phyloP scores from a whole-genome alignment of 2,797 vertebrate species.

The Thripadectes ignobilis region DNA sequence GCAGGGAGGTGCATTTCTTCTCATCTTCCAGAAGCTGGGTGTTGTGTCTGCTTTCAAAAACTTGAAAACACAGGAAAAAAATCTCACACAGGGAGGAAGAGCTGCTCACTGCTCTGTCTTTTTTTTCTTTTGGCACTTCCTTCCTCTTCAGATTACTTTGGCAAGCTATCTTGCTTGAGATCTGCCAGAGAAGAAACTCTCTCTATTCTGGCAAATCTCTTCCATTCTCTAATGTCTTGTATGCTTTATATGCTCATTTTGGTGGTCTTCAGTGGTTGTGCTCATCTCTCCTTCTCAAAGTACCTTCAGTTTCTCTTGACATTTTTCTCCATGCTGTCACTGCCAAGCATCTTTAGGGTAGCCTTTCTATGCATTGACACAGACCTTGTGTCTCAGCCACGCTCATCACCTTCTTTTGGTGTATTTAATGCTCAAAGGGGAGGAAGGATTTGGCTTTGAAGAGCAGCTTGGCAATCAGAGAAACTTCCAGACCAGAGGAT shows the following conservation, averaged over 20 bases:
- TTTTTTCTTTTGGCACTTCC: not conserved
- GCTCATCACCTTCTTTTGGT: not conserved
- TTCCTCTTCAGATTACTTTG: constrained; percentile 3
- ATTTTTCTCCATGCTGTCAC: not conserved
- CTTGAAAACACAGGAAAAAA: not conserved
- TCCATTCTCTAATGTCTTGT: not conserved
- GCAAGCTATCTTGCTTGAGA: not conserved
- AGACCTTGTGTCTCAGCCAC: not conserved
- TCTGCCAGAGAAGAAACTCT: not conserved
- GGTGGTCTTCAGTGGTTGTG: not conserved
- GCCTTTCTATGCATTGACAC: not conserved
- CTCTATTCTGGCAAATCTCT: not conserved
- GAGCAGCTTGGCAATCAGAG: not conserved
- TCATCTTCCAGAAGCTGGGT: not conserved
- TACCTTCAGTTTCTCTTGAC: not conserved
- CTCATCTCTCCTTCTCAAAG: not conserved
- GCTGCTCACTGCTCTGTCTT: not conserved
- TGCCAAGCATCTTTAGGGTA: not conserved
- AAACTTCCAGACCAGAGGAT: not conserved
- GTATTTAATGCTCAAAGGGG: not conserved
- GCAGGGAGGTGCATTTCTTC: not conserved
- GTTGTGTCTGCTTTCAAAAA: not conserved
- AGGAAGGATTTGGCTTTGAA: not conserved
- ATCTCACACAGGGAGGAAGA: not conserved
- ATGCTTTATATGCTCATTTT: constrained; percentile 6